Evolutionary conservation across 1,140 invertebrate genomes (phyloP).

Genomic region (Battus philenor): DNA sequence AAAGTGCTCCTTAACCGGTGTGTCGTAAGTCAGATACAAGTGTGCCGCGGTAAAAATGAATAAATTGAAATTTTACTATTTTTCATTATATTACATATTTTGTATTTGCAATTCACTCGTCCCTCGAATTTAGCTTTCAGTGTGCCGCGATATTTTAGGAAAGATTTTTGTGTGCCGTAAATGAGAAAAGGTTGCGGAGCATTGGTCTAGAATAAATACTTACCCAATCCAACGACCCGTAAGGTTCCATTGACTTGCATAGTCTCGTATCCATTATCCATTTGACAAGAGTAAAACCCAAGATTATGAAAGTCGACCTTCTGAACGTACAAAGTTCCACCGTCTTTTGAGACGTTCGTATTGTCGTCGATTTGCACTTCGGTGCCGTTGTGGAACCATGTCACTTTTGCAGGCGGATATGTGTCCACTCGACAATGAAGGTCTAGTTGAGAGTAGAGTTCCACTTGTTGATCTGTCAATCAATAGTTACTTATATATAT

Average conservation of each 20-base stretch:
- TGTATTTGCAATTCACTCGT: too few relatives aligned
- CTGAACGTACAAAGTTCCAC: conserved; percentile 27
- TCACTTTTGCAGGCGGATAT: conserved; percentile 30
- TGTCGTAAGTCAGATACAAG: too few relatives aligned
- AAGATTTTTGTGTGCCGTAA: too few relatives aligned
- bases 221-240: conserved; percentile 45
- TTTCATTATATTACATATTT: too few relatives aligned
- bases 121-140: too few relatives aligned
- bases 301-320: conserved; percentile 43
- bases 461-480: conserved; percentile 50
- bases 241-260: conserved; percentile 33
- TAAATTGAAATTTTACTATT: too few relatives aligned
- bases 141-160: too few relatives aligned
- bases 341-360: conserved; percentile 29
- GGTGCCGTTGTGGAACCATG: conserved; percentile 51
- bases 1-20: too few relatives aligned
- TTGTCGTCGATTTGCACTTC: conserved; percentile 22
- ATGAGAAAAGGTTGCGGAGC: too few relatives aligned
- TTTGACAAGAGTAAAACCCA: conserved; percentile 45
- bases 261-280: conserved; percentile 48
- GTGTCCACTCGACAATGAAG: conserved; percentile 41
- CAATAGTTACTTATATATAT: too few relatives aligned
- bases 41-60: too few relatives aligned
- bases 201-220: too few relatives aligned
- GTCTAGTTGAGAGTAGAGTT: conserved; percentile 45